Evolutionary conservation across 92 coral and sea anemone species (phyloP).

Genomic region (Umimayanthus chanpuru): DNA sequence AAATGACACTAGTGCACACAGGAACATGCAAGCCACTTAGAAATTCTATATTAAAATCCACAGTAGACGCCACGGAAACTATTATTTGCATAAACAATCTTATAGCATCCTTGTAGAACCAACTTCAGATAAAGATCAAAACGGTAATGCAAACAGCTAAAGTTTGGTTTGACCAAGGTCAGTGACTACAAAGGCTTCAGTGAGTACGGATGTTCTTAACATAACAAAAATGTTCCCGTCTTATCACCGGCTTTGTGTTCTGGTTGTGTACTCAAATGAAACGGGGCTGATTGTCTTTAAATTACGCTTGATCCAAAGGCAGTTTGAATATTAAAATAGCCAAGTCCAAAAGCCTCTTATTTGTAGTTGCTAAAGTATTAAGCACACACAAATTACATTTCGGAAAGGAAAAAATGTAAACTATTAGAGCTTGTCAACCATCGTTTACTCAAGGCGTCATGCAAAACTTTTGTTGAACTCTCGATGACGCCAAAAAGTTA

Average conservation of each 20-base stretch:
- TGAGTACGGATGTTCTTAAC: conserved; percentile 61
- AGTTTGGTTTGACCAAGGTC: conserved; percentile 41
- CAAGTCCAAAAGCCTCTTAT: conserved; percentile 70
- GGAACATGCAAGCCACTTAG: conserved; percentile 43
- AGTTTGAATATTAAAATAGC: conserved; percentile 38
- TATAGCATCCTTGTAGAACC: conserved; percentile 35
- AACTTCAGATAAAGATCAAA: conserved; percentile 42
- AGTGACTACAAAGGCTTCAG: conserved; percentile 30
- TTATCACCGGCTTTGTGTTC: neutral
- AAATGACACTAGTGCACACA: conserved; percentile 29
- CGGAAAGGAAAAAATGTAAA: conserved; percentile 94
- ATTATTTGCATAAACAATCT: conserved; percentile 43
- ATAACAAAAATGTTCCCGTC: conserved; percentile 66
- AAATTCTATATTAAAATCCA: conserved; percentile 27
- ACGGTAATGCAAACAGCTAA: conserved; percentile 25
- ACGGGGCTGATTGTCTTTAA: conserved; percentile 70
- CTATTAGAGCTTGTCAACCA: conserved; percentile 84
- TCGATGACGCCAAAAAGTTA: conserved; percentile 83
- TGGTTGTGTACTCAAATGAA: conserved; percentile 53
- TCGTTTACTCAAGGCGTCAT: conserved; percentile 85
- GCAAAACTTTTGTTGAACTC: conserved; percentile 80
- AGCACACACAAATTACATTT: conserved; percentile 89
- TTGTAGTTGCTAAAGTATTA: conserved; percentile 73
- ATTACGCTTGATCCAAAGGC: conserved; percentile 76
- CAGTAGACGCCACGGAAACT: conserved; percentile 30